Conservation (phyloP, 1,140 invertebrate species). For the Caenorhabditis brenneri region DNA sequence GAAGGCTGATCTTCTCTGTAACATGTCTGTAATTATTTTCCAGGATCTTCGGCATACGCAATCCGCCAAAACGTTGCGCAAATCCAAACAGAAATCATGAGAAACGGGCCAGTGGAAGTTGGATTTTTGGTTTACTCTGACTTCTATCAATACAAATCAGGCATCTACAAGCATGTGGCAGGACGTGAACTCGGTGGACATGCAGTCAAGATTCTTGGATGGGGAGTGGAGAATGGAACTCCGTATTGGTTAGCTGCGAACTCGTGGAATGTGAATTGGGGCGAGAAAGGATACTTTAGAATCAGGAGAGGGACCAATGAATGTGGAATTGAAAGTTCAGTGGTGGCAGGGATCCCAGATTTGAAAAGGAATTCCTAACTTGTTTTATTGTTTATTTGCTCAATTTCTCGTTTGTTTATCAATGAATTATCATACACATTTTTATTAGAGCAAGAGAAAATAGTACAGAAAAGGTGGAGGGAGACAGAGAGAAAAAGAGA, state of each 20-base stretch:
- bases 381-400: not conserved
- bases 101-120: slow-evolving; percentile 87
- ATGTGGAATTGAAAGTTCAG: slow-evolving; percentile 83
- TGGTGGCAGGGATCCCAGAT: slow-evolving; percentile 80
- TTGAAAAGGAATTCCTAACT: slow-evolving; percentile 45
- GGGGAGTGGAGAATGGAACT: slow-evolving; percentile 80
- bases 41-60: slow-evolving; percentile 78
- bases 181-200: slow-evolving; percentile 83
- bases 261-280: slow-evolving; percentile 72
- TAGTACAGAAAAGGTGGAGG: not conserved
- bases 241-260: slow-evolving; percentile 90
- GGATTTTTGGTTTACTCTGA: slow-evolving; percentile 88
- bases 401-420: not conserved
- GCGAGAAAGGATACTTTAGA: slow-evolving; percentile 80
- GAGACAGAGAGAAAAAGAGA: not conserved
- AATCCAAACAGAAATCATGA: slow-evolving; percentile 83
- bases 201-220: slow-evolving; percentile 86
- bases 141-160: slow-evolving; percentile 83
- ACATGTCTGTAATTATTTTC: not conserved
- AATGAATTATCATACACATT: not conserved
- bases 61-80: slow-evolving; percentile 76
- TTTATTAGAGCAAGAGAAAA: too few species aligned
- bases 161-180: slow-evolving; percentile 82
- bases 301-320: slow-evolving; percentile 85
- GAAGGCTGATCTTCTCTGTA: too few species aligned